Percentiles rank a stretch among this genome's conserved stretches.
phyloP scores from a whole-genome alignment of 2,113 vertebrate genomes.

The Epinephelus moara region DNA sequence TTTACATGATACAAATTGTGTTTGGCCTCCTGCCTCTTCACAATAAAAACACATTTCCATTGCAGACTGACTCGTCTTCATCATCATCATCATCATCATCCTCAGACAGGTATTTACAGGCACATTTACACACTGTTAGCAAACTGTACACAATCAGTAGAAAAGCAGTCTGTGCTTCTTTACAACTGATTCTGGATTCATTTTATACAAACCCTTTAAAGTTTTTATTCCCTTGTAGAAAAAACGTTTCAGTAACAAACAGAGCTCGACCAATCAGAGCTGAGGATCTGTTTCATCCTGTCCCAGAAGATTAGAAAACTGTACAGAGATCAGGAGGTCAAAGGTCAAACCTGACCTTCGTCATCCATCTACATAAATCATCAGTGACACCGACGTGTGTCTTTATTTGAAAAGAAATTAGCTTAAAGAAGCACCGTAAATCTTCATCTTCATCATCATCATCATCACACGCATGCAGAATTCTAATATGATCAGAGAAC shows the following conservation, averaged over 20 bases:
- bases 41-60: constrained; percentile 71
- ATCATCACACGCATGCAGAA: constrained; percentile 72
- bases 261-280: constrained; percentile 66
- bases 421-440: constrained; percentile 54
- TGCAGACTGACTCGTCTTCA: constrained; percentile 34
- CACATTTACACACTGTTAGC: constrained; percentile 83
- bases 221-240: constrained; percentile 72
- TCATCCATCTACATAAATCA: constrained; percentile 18
- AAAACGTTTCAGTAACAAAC: constrained; percentile 61
- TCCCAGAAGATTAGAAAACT: constrained; percentile 58
- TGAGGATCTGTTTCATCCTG: constrained; percentile 23
- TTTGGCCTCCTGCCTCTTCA: constrained; percentile 60
- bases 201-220: constrained; percentile 68
- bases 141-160: constrained; percentile 83
- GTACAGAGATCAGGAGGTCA: constrained; percentile 58
- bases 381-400: constrained; percentile 1
- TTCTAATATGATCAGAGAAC: constrained; percentile 57
- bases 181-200: constrained; percentile 34
- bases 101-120: constrained; percentile 81
- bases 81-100: constrained; percentile 45
- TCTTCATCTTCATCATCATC: constrained; percentile 42
- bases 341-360: constrained; percentile 24
- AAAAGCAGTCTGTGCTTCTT: constrained; percentile 65
- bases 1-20: constrained; percentile 82
- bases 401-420: constrained; percentile 17